phyloP scores from a whole-genome alignment of 2,113 vertebrate species.

The Pachycephala philippinensis region DNA sequence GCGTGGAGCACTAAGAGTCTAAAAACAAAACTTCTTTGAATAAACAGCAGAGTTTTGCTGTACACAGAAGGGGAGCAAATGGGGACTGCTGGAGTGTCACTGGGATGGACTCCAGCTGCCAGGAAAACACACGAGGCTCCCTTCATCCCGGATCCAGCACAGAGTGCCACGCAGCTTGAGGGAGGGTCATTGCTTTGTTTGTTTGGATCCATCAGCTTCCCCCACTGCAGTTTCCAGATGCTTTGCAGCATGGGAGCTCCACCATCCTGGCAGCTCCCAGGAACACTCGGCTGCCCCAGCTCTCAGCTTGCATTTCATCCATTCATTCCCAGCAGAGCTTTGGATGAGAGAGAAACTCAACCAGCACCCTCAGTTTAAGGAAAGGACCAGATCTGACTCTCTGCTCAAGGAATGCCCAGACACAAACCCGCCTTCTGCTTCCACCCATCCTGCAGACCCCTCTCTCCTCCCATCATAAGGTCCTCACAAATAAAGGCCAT shows the following conservation, averaged over 20 bases:
- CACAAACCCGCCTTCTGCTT: background rate
- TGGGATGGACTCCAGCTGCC: background rate
- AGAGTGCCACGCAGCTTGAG: background rate
- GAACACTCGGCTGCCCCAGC: rapidly evolving
- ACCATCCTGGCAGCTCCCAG: background rate
- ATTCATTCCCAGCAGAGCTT: background rate
- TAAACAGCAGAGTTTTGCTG: background rate
- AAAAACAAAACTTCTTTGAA: background rate
- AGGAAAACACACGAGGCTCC: background rate
- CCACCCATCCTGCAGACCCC: background rate
- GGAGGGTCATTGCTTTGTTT: background rate
- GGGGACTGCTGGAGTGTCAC: background rate
- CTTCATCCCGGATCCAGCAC: background rate
- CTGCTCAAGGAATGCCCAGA: background rate
- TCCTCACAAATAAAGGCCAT: background rate
- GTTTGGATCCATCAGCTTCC: background rate
- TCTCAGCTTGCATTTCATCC: background rate
- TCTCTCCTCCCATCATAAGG: background rate
- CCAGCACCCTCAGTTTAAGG: background rate
- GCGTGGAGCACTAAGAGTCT: background rate
- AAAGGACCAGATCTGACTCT: background rate
- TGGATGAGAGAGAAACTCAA: background rate
- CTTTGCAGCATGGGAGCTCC: background rate
- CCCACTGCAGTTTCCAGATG: background rate
- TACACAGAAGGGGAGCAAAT: background rate